Evolutionary conservation across 1,140 invertebrate species (phyloP), one percentile per base, ranked within the genome.

Genomic region (Thereuonema tuberculata): DNA sequence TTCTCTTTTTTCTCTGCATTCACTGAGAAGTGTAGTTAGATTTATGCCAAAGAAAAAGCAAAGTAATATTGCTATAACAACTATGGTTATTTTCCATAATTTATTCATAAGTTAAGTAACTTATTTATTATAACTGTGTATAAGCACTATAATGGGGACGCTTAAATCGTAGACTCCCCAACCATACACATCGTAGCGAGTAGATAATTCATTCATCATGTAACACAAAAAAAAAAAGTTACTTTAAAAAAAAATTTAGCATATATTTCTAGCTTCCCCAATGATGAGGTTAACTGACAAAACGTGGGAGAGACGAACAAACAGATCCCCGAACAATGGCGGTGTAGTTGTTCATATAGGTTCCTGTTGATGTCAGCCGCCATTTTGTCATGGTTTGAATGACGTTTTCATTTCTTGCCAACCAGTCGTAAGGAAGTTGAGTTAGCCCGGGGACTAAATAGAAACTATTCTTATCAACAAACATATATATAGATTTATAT

Each of bases 171-270:
- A 55, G 53, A 55, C 53, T 55, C 53, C 21, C 27, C 53, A 26
- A 5, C 27, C 53, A 55, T 55, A 55, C 53, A 55, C 53, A 55
- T 55, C 53, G 53, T 55, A 55, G 53, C 21, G 53, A 55, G 53
- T 55, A 55, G 53, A 20, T 9, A 52, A 26, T 14, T 55, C 53
- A 55, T 55, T 55, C 53, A 55, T 55, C 53, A 55, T 55, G 28
- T 26, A 50, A 50, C 5, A 24, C 5, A 50, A n/a, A 21, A 21
- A 9, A 50, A 50, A 27, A 29, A 28, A 23, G 53, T 55, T 50
- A 50, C 48, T 50, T 50, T 50, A 50, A 17, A n/a, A n/a, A n/a
- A n/a, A 12, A 50, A 9, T 50, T 55, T 55, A 55, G 53, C 53
- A 55, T 55, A 9, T 55, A 55, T 28, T 55, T 14, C 15, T 12